Conservation (phyloP, 2,113 vertebrate genomes). For the Channa argus region DNA sequence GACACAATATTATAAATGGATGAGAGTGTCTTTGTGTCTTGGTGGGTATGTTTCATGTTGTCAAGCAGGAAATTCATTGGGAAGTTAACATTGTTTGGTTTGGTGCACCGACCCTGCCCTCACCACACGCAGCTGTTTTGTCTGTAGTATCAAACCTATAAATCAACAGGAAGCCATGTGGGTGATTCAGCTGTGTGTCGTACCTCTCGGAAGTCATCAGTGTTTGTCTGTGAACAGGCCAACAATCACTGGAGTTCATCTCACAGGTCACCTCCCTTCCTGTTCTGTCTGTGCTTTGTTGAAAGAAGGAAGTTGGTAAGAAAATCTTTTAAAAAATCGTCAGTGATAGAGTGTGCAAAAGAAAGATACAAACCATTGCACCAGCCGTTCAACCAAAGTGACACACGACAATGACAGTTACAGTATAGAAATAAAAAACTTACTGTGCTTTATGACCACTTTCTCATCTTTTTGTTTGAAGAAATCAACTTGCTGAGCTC, state of each 20-base stretch:
- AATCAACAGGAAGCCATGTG: constrained; percentile 47
- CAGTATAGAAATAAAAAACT: no score
- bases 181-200: constrained; percentile 31
- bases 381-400: no score
- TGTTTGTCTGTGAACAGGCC: constrained; percentile 6
- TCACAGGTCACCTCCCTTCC: constrained; percentile 64
- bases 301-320: constrained; percentile 25
- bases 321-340: constrained; percentile 37
- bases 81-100: constrained; percentile 50
- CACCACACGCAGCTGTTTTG: constrained; percentile 33
- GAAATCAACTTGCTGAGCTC: not conserved
- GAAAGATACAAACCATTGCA: not conserved
- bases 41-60: constrained; percentile 32
- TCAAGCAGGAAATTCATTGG: constrained; percentile 41
- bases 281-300: constrained; percentile 48
- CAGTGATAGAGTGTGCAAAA: not conserved
- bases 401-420: no score
- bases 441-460: not conserved
- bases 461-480: not conserved
- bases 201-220: constrained; percentile 48
- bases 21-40: not conserved
- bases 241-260: constrained; percentile 42
- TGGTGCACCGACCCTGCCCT: constrained; percentile 27
- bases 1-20: constrained; percentile 7
- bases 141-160: constrained; percentile 42